phyloP scores from a whole-genome alignment of 2,113 vertebrate species.

The Poeciliopsis retropinna region DNA sequence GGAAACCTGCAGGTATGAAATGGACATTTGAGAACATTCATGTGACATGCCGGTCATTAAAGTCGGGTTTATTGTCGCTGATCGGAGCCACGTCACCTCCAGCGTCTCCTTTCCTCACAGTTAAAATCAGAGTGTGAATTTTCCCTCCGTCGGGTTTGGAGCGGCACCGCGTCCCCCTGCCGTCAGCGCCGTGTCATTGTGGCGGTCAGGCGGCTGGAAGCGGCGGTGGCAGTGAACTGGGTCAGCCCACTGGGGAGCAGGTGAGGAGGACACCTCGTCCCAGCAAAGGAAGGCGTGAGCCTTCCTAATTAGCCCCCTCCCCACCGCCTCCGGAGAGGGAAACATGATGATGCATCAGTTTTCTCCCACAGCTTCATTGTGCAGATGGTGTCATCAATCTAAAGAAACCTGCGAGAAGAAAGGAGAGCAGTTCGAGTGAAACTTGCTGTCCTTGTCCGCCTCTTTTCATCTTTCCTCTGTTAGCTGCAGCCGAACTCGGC shows the following conservation, averaged over 20 bases:
- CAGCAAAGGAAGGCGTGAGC: slow-evolving; percentile 41
- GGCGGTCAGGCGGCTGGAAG: slow-evolving; percentile 9
- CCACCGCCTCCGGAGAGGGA: slow-evolving; percentile 37
- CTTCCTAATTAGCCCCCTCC: slow-evolving; percentile 62
- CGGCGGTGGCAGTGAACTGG: slow-evolving; percentile 61
- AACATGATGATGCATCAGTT: slow-evolving; percentile 59
- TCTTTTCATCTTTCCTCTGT: slow-evolving; percentile 3
- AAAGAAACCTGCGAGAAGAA: neutral
- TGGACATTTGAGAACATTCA: neutral
- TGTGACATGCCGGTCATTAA: too few relatives aligned
- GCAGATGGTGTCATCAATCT: slow-evolving; percentile 74
- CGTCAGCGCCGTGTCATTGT: slow-evolving; percentile 2
- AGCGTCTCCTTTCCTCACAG: neutral
- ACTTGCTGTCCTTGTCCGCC: slow-evolving; percentile 25
- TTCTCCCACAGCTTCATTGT: slow-evolving; percentile 40
- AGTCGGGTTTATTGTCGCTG: neutral
- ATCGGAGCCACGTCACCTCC: neutral
- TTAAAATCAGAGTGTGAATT: slow-evolving; percentile 30
- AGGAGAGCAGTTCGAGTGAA: neutral
- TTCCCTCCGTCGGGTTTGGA: neutral
- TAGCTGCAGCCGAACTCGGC: neutral
- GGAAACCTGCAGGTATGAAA: neutral
- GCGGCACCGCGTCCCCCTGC: neutral
- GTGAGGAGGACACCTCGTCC: slow-evolving; percentile 63
- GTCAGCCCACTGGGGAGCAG: slow-evolving; percentile 71